Base-by-base conservation (phyloP, 2,888 invertebrate genomes). In the Fragum whitleyi region DNA sequence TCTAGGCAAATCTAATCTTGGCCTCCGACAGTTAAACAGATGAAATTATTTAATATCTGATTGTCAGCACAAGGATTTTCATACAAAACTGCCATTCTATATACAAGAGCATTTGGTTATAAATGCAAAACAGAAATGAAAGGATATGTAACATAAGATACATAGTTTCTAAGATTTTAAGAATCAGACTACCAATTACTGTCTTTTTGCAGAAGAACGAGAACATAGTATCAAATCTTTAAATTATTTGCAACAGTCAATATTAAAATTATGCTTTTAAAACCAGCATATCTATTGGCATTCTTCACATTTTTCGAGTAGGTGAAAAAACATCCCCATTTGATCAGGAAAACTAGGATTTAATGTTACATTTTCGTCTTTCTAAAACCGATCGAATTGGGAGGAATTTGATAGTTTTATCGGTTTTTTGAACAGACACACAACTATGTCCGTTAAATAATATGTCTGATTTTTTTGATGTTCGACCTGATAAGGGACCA, bases 221-320 rank as follows among this genome's bases (percentile, higher is more conserved):
- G n/a, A 29, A 21, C n/a, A 39, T 57, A 14, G 11, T 32, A 21
- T 32, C 32, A 14, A 57, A 28, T 16, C 26, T 83, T 28, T 28
- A 73, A 3, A 21, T 5, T 21, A 55, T 83, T 19, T 79, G 82
- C 51, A 57, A 19, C 11, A 72, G 59, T 28, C 19, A 16, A 0
- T 82, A 73, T 73, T n/a, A 76, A 82, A 57, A 26, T 69, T 1
- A 32, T 21, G 2, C 55, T 82, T 9, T 82, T 76, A 32, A 51
- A 36, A 61, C 53, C 73, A 29, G 76, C 79, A 39, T 77, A 59
- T 67, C 16, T 67, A 16, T 19, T 83, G 19, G 79, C 83, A 14
- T 77, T 77, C 62, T 74, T 65, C 74, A 77, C 71, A 19, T 68
- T 77, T 36, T 72, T 77, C 2, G 77, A 28, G 77, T 79, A n/a